A percentile compares a stretch with the other conserved stretches of the same genome.
These are phyloP conservation scores for Hylaeus anthracinus DNA, from an alignment of 1,140 invertebrate genomes.

Conservation along the genomic window DNA sequence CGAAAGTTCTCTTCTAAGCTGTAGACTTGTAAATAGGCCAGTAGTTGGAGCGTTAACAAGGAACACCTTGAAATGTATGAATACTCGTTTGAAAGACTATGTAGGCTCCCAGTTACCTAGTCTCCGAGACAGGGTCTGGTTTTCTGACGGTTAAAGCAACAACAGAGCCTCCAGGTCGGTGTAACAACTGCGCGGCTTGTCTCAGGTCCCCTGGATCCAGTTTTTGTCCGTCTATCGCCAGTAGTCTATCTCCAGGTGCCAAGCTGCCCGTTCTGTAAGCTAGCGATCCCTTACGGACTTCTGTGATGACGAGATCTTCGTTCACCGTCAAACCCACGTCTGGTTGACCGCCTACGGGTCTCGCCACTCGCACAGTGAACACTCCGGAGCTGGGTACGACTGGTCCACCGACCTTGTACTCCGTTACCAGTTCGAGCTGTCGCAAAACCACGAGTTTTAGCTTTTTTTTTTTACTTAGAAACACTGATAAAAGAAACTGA, in stretches of 20 bases:
- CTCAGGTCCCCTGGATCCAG: constrained; percentile 86
- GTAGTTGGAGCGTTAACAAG: too few species aligned
- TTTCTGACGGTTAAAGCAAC: constrained; percentile 88
- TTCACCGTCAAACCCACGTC: constrained; percentile 94
- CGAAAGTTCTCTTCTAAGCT: too few species aligned
- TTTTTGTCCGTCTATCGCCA: constrained; percentile 93
- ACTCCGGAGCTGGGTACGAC: constrained; percentile 94
- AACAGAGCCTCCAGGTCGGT: constrained; percentile 86
- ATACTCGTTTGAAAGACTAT: too few species aligned
- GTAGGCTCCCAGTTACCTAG: constrained; percentile 59
- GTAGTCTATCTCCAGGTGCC: constrained; percentile 90
- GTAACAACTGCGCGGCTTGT: constrained; percentile 89
- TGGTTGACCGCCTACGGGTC: constrained; percentile 84
- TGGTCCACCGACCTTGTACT: constrained; percentile 96
- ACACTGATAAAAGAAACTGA: neutral
- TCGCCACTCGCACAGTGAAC: constrained; percentile 93
- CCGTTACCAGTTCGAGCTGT: constrained; percentile 87
- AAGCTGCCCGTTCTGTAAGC: constrained; percentile 94
- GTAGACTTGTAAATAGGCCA: too few species aligned
- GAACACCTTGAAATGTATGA: too few species aligned
- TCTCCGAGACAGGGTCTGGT: constrained; percentile 81
- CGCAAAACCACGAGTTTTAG: neutral
- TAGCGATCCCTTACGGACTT: constrained; percentile 93
- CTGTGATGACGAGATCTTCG: constrained; percentile 89
- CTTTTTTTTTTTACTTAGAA: neutral